Evolutionary conservation across 2,888 invertebrate genomes (phyloP).

Genomic region (Patella caerulea): DNA sequence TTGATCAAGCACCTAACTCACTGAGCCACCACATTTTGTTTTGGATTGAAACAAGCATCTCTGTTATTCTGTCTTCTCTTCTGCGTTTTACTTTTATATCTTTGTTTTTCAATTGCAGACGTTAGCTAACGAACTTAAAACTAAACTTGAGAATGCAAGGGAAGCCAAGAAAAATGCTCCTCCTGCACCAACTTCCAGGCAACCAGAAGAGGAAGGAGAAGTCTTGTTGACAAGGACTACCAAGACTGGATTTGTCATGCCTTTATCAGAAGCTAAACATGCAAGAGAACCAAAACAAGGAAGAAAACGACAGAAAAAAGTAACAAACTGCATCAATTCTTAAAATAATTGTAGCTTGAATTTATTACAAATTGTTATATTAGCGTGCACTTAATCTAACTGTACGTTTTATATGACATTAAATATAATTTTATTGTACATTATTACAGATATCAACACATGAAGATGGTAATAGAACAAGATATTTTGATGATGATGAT

Average conservation of each 20-base stretch:
- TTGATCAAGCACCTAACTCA: no score
- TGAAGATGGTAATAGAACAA: constrained; percentile 79
- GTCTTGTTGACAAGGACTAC: constrained; percentile 64
- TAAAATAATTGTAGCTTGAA: no score
- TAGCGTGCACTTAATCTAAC: no score
- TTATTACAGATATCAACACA: constrained; percentile 78
- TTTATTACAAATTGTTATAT: no score
- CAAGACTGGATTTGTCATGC: constrained; percentile 79
- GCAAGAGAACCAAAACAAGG: constrained; percentile 45
- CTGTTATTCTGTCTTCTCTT: no score
- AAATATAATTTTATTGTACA: no score
- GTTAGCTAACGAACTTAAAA: constrained; percentile 80
- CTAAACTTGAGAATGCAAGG: constrained; percentile 82
- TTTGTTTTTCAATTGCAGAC: constrained; percentile 68
- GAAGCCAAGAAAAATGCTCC: constrained; percentile 60
- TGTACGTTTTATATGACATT: no score
- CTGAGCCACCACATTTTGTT: no score
- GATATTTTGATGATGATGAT: constrained; percentile 92
- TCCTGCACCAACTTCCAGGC: constrained; percentile 14
- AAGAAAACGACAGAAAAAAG: constrained; percentile 55
- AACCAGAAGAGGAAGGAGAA: constrained; percentile 67
- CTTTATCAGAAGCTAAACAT: constrained; percentile 66
- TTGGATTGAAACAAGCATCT: no score
- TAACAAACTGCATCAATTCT: constrained; percentile 32
- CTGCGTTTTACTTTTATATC: background rate